These are phyloP conservation scores for Dexiosoma caninum DNA, from an alignment of 2,888 invertebrate species.

Conservation along the genomic window DNA sequence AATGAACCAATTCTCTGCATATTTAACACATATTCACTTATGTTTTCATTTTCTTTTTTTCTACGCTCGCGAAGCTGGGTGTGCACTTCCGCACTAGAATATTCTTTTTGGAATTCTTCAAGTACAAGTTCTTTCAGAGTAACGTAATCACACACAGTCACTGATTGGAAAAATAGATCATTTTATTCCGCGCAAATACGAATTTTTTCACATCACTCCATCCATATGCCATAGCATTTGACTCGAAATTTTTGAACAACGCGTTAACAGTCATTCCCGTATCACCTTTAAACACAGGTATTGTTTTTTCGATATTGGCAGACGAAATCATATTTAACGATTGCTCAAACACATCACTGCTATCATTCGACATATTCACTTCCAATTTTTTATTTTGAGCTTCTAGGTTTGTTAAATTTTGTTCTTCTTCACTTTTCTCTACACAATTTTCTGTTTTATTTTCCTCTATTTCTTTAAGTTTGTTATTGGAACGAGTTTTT, in stretches of 20 bases:
- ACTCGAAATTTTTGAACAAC: conserved; percentile 6
- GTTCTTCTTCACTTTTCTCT: neutral
- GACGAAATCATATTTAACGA: neutral
- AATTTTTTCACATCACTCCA: conserved; percentile 5
- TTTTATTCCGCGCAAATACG: conserved; percentile 5
- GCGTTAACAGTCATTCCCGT: neutral
- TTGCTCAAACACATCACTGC: neutral
- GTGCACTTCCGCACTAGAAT: conserved; percentile 41
- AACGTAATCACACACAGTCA: neutral
- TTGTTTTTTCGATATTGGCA: neutral
- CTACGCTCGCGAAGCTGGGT: conserved; percentile 26
- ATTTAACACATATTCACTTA: neutral
- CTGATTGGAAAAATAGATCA: conserved; percentile 3
- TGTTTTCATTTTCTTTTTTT: neutral
- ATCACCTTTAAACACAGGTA: neutral
- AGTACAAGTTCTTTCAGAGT: conserved; percentile 22
- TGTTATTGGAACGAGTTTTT: neutral
- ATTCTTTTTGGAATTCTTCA: conserved; percentile 39
- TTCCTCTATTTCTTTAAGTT: neutral
- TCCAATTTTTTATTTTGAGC: neutral
- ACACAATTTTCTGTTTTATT: neutral
- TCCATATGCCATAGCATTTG: neutral
- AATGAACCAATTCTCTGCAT: conserved; percentile 27
- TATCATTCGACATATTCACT: neutral
- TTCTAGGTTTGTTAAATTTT: neutral